Evolutionary conservation across 1,140 invertebrate genomes (phyloP), one percentile per base, ranked within the genome.

Genomic region (Piezodorus guildinii): DNA sequence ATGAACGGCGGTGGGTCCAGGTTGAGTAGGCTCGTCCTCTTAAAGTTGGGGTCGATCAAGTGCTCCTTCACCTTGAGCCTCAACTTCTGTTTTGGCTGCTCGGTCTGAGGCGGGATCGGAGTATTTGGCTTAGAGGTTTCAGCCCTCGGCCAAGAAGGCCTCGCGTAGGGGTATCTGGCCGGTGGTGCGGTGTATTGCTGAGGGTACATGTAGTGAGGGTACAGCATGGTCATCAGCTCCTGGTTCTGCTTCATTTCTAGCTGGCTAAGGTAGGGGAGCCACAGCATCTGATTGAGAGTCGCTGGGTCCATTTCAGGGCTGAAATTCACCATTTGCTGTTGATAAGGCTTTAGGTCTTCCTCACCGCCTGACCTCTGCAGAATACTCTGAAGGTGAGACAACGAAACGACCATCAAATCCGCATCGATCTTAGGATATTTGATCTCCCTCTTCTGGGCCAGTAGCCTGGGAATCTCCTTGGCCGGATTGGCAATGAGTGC

Each of bases 391-490:
- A 91, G 73, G 75, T 88, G 86, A 3, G 82, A 78, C 69, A 90
- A 75, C 25, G 85, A 87, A 67, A 91, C 84, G 1, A 89, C 86
- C 8, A 90, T 72, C 62, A 90, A 81, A 72, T 90, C 86, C 6
- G 86, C 86, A 74, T 90, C 87, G 1, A 88, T 74, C 67, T 85
- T 81, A 0, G 86, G 85, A 68, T 80, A 86, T 17, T 82, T 81
- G 0, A 83, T 83, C 71, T 88, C 83, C 0, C 86, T 85, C 62
- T 88, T 70, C 64, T 84, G 76, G 21, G 83, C 77, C 8, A 90
- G 70, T 43, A 91, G 74, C 62, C 83, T 78, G 0, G 87, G 86
- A 62, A 91, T 90, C 77, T 90, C 87, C 46, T 76, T 81, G 0
- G 80, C 85, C 1, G 88, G 88, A 1, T 82, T 79, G 0, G 82